phyloP scores from a whole-genome alignment of 1,140 invertebrate genomes.

The Parasteatoda tepidariorum region DNA sequence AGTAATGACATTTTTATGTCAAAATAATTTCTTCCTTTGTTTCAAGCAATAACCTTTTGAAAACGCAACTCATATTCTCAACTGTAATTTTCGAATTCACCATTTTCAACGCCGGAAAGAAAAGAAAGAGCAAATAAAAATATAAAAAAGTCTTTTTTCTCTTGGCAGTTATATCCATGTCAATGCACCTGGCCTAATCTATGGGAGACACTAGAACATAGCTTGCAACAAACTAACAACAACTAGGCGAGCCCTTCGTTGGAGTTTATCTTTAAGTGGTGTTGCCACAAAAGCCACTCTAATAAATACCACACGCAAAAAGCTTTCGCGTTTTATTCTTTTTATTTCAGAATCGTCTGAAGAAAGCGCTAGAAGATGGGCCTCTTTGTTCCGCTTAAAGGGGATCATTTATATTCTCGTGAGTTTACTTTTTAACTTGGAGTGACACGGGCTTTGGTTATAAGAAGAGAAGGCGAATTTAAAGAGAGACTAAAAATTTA shows the following conservation, averaged over 20 bases:
- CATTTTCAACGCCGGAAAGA: not conserved
- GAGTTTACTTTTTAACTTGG: conserved; percentile 52
- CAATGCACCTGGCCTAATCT: conserved; percentile 24
- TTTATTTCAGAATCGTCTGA: not conserved
- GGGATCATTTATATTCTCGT: conserved; percentile 46
- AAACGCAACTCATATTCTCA: not conserved
- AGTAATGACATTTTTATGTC: too few species aligned
- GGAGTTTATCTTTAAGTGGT: conserved; percentile 38
- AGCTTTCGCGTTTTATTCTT: conserved; percentile 7
- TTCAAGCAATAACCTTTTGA: not conserved
- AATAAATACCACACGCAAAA: conserved; percentile 37
- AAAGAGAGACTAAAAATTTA: conserved; percentile 16
- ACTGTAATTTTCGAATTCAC: not conserved
- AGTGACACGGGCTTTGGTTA: not conserved
- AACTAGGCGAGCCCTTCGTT: not conserved
- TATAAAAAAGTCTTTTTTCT: not conserved
- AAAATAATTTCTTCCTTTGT: not conserved
- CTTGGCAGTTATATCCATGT: not conserved
- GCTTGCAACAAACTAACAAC: not conserved
- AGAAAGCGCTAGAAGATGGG: not conserved
- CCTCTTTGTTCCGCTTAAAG: conserved; percentile 31
- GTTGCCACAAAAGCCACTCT: conserved; percentile 32
- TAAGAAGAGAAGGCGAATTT: not conserved
- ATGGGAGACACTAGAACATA: not conserved
- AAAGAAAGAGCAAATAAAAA: not conserved